phyloP scores from a whole-genome alignment of 2,113 vertebrate species.

The Plotosus lineatus region DNA sequence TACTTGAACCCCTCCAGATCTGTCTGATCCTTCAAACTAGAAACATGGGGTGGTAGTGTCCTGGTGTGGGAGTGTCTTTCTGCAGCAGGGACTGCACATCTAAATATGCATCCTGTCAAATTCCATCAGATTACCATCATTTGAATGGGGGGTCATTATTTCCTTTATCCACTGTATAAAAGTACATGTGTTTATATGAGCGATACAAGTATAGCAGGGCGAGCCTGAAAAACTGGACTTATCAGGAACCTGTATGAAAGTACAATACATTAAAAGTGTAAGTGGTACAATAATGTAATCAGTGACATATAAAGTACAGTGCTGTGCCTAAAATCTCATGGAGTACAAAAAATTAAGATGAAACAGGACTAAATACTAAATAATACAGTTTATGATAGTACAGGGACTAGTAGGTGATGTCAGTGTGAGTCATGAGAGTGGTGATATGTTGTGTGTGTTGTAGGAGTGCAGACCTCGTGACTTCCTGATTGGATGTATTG shows the following conservation, averaged over 20 bases:
- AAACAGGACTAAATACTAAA: neutral
- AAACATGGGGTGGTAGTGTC: too few species aligned
- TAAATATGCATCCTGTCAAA: too few species aligned
- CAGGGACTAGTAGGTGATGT: neutral
- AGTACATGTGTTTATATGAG: too few species aligned
- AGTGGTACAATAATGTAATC: too few species aligned
- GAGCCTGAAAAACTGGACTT: neutral
- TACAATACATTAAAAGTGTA: neutral
- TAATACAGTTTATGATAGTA: neutral
- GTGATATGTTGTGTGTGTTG: neutral
- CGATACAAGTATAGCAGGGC: too few species aligned
- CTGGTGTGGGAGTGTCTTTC: too few species aligned
- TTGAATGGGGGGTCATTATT: too few species aligned
- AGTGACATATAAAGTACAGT: neutral
- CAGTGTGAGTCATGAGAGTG: neutral
- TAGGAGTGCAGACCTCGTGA: constrained; percentile 81
- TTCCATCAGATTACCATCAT: too few species aligned
- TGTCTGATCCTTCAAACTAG: too few species aligned
- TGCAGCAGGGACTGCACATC: too few species aligned
- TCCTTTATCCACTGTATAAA: too few species aligned
- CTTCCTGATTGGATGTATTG: constrained; percentile 95
- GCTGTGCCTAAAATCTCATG: neutral
- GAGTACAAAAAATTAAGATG: neutral
- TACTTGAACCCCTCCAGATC: too few species aligned
- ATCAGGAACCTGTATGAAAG: neutral